Percentiles rank a stretch among this genome's conserved stretches.
Conservation (phyloP, 2,888 invertebrate species). For the Platycnemis pennipes region DNA sequence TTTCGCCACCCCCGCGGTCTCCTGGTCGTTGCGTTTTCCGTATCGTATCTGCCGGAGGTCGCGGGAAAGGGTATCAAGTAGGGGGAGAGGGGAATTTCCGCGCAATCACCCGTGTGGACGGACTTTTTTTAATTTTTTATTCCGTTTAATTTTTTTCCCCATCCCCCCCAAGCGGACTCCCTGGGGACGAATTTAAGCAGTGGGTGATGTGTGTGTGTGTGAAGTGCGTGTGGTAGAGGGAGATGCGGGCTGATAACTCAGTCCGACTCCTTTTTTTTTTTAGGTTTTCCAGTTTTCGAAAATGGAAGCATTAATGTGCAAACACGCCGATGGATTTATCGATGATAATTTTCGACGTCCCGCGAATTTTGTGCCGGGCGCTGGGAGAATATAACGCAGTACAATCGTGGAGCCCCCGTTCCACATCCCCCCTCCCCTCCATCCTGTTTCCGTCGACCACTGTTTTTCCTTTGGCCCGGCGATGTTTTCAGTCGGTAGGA, state of each 20-base stretch:
- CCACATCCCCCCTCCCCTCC: no score
- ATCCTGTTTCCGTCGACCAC: neutral
- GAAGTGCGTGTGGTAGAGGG: neutral
- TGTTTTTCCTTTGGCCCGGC: neutral
- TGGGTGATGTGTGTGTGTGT: neutral
- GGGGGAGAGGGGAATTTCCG: neutral
- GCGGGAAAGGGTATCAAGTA: neutral
- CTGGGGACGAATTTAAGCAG: slow-evolving; percentile 17
- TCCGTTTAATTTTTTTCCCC: neutral
- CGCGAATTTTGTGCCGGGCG: slow-evolving; percentile 10
- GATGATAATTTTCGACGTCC: slow-evolving; percentile 31
- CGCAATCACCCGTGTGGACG: slow-evolving; percentile 1
- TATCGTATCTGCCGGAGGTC: neutral
- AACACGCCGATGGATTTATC: slow-evolving; percentile 31
- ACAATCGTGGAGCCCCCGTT: neutral
- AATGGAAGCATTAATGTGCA: slow-evolving; percentile 25
- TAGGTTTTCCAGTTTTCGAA: neutral
- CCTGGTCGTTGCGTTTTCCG: slow-evolving; percentile 2
- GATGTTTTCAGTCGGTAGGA: neutral
- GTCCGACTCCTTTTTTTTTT: neutral
- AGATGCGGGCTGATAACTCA: neutral
- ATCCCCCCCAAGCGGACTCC: neutral
- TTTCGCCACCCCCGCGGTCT: neutral
- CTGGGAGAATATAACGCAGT: neutral
- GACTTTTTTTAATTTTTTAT: neutral